Base-by-base conservation (phyloP, 2,888 invertebrate species). In the Hydrotaea diabolus region DNA sequence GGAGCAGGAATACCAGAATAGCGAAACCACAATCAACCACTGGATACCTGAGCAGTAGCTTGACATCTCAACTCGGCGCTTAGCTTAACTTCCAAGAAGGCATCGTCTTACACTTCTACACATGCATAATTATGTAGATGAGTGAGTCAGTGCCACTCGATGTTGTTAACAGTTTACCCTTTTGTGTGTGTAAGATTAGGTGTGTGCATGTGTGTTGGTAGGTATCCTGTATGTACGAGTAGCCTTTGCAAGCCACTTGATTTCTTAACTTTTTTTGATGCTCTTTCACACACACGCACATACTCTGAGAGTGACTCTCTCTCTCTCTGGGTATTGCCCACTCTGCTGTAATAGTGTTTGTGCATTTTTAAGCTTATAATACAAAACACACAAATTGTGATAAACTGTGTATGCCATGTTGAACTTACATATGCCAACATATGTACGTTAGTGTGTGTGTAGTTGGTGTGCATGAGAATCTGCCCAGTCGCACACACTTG, bases 321-420 rank as follows among this genome's bases (percentile, higher is more conserved):
- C 9, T 21, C 55, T 11, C 43, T 19, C n/a, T n/a, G n/a, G n/a
- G n/a, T n/a, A n/a, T n/a, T n/a, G n/a, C 7, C 66, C 21, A 21
- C 66, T 17, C n/a, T 43, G 11, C 43, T 69, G 4, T 15, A 23
- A 7, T 43, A 23, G 39, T 74, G 26, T 19, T 74, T 74, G 59
- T 69, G 59, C 75, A 75, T 75, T 36, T 71, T 75, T 49, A 75
- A 71, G 71, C 75, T 59, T 43, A 36, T 75, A 80, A 79, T 73
- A 43, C 23, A 73, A 13, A 55, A 31, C 55, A 55, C 17, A 80
- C 80, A 80, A 62, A 76, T 80, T 80, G 75, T 55, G 39, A 62
- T 62, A 53, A n/a, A 62, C 59, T 59, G 49, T 71, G 71, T 13
- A n/a, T n/a, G n/a, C 26, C 46, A 76, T 59, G 59, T 62, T 11